Percentiles rank a stretch among this genome's conserved stretches.
Evolutionary conservation across 2,888 invertebrate genomes (phyloP).

Genomic region (Chamaedrilus cognettii): DNA sequence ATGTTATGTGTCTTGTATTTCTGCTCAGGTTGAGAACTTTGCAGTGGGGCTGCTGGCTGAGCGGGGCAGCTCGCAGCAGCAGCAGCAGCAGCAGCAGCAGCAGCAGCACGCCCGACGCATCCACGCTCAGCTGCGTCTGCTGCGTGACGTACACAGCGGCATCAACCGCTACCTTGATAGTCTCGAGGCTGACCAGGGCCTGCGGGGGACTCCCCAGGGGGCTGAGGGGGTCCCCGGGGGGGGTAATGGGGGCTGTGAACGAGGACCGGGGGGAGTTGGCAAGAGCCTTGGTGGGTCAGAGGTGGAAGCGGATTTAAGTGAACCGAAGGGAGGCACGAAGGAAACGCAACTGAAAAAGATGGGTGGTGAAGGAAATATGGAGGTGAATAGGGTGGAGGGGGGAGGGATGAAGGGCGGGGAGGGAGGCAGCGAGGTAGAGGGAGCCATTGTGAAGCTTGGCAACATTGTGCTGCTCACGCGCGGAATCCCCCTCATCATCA

Average conservation of each 20-base stretch:
- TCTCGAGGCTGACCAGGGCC: too few relatives aligned
- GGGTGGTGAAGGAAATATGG: too few relatives aligned
- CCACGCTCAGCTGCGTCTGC: not conserved
- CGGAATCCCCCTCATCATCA: constrained; percentile 5
- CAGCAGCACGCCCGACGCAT: not conserved
- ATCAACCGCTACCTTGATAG: not conserved
- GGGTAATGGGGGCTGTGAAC: too few relatives aligned
- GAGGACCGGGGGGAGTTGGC: too few relatives aligned
- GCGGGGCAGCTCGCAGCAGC: not conserved
- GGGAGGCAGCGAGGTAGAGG: not conserved
- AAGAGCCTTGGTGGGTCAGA: too few relatives aligned
- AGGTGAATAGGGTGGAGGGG: not conserved
- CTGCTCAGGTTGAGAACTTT: not conserved
- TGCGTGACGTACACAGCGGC: not conserved
- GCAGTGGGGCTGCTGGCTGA: not conserved
- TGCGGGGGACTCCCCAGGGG: too few relatives aligned
- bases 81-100: not conserved
- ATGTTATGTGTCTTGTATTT: too few relatives aligned
- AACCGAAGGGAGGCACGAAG: not conserved
- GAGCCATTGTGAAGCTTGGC: not conserved
- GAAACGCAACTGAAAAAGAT: too few relatives aligned
- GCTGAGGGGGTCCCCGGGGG: too few relatives aligned
- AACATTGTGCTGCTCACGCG: constrained; percentile 10
- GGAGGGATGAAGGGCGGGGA: too few relatives aligned
- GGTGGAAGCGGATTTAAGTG: too few relatives aligned